Evolutionary conservation across 92 coral and sea anemone genomes (phyloP).

Genomic region (Heteractis magnifica): DNA sequence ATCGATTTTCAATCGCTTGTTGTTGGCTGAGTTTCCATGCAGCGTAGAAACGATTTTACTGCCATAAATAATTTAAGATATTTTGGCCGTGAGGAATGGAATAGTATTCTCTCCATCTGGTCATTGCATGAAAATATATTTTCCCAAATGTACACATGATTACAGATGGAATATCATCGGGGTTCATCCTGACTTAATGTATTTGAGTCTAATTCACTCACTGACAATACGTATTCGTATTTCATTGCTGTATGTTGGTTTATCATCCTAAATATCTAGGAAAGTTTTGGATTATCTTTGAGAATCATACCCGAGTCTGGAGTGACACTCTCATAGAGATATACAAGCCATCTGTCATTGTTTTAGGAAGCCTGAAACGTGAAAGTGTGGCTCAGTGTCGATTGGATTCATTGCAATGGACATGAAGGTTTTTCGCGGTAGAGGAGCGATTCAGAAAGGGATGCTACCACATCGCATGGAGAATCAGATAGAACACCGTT

Average conservation of each 20-base stretch:
- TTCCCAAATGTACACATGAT: background rate
- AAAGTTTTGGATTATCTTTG: conserved; percentile 8
- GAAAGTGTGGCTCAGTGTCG: background rate
- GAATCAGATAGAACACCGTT: conserved; percentile 1
- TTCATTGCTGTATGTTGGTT: background rate
- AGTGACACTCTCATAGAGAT: background rate
- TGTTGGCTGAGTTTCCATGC: background rate
- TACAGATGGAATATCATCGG: background rate
- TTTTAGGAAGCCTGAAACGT: background rate
- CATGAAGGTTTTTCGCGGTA: conserved; percentile 10
- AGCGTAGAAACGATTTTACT: background rate
- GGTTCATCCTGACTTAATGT: background rate
- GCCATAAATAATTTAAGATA: background rate
- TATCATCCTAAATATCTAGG: background rate
- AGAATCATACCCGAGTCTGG: conserved; percentile 22
- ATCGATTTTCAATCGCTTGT: background rate
- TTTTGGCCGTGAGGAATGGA: conserved; percentile 6
- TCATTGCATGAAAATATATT: background rate
- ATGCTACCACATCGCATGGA: conserved; percentile 12
- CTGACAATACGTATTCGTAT: background rate
- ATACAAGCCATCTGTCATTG: background rate
- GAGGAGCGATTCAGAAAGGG: background rate
- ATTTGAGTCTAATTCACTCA: background rate
- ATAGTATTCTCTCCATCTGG: background rate
- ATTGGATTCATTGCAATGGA: conserved; percentile 12